These are phyloP conservation scores for Micronycteris hirsuta DNA, from an alignment of 2,113 vertebrate genomes.

Conservation along the genomic window DNA sequence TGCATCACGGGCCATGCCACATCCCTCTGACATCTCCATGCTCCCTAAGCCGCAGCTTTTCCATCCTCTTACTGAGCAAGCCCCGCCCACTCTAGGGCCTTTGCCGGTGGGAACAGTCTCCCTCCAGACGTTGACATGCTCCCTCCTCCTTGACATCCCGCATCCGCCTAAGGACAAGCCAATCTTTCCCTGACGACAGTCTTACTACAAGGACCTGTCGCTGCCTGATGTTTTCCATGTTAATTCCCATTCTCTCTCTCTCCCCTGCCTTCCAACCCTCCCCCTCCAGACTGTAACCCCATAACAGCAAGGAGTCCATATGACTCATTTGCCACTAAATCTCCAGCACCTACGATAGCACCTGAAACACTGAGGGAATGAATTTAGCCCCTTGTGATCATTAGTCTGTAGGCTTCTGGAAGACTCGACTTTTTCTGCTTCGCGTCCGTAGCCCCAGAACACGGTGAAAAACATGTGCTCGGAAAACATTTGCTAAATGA, in stretches of 20 bases:
- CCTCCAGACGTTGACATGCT: too few species aligned
- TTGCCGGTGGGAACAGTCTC: background rate
- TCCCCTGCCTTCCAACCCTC: background rate
- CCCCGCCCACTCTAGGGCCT: background rate
- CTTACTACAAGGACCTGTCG: background rate
- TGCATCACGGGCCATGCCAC: accelerated
- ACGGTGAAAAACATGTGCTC: background rate
- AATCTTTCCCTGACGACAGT: background rate
- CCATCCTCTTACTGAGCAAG: background rate
- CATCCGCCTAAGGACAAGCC: background rate
- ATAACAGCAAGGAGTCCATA: background rate
- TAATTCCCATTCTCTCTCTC: background rate
- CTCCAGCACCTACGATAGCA: background rate
- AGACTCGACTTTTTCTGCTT: background rate
- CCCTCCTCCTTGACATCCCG: background rate
- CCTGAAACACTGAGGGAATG: accelerated
- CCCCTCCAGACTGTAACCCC: background rate
- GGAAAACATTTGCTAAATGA: background rate
- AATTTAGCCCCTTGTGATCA: background rate
- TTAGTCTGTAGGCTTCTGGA: background rate
- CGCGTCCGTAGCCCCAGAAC: background rate
- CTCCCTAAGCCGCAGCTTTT: background rate
- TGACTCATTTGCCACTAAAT: background rate
- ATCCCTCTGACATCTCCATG: background rate
- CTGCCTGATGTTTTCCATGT: background rate